Conservation (phyloP, 2,113 vertebrate species). For the Myodes glareolus region DNA sequence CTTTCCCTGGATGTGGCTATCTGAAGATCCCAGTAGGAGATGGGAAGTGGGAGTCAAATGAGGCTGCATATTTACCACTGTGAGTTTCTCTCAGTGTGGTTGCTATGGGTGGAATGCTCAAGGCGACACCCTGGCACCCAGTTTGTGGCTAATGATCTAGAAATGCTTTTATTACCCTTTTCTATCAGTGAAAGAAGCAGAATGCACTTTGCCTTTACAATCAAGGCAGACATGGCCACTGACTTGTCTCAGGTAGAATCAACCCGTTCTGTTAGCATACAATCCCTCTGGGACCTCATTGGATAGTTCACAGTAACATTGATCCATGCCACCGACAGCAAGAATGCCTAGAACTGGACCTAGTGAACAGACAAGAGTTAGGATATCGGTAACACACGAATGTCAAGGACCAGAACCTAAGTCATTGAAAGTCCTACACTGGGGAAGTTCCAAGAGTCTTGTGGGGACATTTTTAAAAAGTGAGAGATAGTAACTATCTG, state of each 20-base stretch:
- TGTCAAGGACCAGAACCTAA: background rate
- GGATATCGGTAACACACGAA: background rate
- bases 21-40: background rate
- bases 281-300: background rate
- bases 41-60: background rate
- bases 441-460: background rate
- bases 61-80: background rate
- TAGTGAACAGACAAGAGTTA: background rate
- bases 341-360: background rate
- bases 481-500: background rate
- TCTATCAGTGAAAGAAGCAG: conserved; percentile 24
- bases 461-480: background rate
- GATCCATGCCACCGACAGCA: background rate
- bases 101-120: background rate
- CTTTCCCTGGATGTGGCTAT: background rate
- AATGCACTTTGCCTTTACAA: background rate
- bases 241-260: background rate
- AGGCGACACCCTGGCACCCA: background rate
- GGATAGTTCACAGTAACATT: background rate
- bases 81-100: conserved; percentile 24
- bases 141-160: conserved; percentile 33
- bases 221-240: background rate
- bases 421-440: background rate
- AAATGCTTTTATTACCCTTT: background rate
- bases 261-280: background rate